Evolutionary conservation across 1,140 invertebrate species (phyloP), one percentile per base, ranked within the genome.

Genomic region (Zaprionus tsacasi): DNA sequence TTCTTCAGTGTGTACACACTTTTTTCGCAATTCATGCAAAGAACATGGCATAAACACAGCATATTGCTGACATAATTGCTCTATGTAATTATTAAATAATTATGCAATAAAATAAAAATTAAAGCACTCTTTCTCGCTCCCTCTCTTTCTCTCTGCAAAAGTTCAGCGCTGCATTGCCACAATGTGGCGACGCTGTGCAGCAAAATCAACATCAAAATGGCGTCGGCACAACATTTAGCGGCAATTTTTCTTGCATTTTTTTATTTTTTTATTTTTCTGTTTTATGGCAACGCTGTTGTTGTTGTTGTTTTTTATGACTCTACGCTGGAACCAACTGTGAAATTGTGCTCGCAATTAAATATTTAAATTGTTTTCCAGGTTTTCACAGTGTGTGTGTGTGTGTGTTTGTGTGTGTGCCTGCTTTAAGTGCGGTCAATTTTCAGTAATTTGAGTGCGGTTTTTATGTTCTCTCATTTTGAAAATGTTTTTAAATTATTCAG

Each of bases 381-480:
- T n/a, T 45, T 8, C 12, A 21, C 50, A 15, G 36, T 50, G 30
- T 12, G 25, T 15, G 12, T 69, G 58, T 65, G 50, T 58, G 63
- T 60, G 73, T 25, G 15, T 65, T 40, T 74, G 45, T 58, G 71
- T 70, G 17, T 64, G 27, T 27, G 45, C 0, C n/a, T 48, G 82
- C 64, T 76, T 82, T 78, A 75, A 80, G 83, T 82, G 77, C 67
- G 82, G 83, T 88, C 83, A 87, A 83, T 88, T 88, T 87, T 68
- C 36, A 80, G 82, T 82, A 82, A 87, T 87, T 87, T 79, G 79
- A 66, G 52, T 86, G 76, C 66, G 71, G 68, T 80, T 88, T 82
- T 80, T 88, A 78, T 88, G 82, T 63, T 79, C 17, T 38, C 67
- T 81, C 73, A 60, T 76, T 79, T 74, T 50, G 45, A 75, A 77